Percentiles rank a stretch among this genome's conserved stretches.
phyloP scores from a whole-genome alignment of 2,888 invertebrate genomes.

The Torymus aiolomorphi region DNA sequence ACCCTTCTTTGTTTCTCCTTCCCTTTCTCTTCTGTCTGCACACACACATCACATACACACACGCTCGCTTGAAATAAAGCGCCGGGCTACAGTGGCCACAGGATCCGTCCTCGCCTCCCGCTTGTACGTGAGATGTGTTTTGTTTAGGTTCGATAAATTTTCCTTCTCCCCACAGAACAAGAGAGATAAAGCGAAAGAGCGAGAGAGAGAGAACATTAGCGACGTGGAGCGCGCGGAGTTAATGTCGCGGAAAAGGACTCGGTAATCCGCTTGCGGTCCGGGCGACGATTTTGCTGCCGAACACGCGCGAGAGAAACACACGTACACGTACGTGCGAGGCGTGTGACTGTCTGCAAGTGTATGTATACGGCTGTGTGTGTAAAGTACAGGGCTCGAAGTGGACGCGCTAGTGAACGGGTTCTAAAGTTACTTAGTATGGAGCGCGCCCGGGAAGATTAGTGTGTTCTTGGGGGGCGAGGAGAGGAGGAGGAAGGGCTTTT shows the following conservation, averaged over 20 bases:
- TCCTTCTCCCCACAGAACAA: constrained; percentile 9
- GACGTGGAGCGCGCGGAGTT: constrained; percentile 53
- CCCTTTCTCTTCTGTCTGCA: background rate
- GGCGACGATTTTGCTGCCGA: constrained; percentile 49
- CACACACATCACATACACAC: constrained; percentile 7
- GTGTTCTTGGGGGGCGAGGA: constrained; percentile 22
- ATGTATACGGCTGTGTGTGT: background rate
- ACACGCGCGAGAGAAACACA: background rate
- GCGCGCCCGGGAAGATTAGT: constrained; percentile 50
- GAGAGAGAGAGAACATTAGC: constrained; percentile 56
- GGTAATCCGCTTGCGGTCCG: constrained; percentile 55
- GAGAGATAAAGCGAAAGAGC: constrained; percentile 20
- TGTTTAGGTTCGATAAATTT: constrained; percentile 63
- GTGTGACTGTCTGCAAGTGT: background rate
- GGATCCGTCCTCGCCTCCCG: constrained; percentile 24
- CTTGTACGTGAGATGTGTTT: constrained; percentile 56
- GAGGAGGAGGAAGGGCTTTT: constrained; percentile 17
- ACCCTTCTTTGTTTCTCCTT: constrained; percentile 18
- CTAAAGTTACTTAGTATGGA: constrained; percentile 54
- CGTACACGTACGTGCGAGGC: background rate
- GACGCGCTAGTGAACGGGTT: constrained; percentile 33
- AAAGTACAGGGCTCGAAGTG: constrained; percentile 27
- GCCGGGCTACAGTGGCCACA: constrained; percentile 28
- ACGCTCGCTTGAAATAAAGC: constrained; percentile 16
- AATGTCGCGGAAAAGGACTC: constrained; percentile 59